Percentiles rank a stretch among this genome's conserved stretches.
Conservation (phyloP, 1,140 invertebrate genomes). For the Euura saliciscinereae region DNA sequence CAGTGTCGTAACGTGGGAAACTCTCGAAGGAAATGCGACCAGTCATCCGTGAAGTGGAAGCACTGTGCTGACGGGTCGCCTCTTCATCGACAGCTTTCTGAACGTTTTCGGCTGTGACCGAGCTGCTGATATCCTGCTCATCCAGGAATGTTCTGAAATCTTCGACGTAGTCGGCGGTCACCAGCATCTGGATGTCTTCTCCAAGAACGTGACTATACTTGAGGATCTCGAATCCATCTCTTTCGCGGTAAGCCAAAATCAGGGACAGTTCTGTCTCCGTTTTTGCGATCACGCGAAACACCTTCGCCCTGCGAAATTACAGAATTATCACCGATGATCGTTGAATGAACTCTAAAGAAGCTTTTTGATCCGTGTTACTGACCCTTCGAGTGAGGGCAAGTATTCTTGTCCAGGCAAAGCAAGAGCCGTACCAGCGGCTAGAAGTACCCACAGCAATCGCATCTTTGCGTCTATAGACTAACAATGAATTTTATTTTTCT, state of each 20-base stretch:
- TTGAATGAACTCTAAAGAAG: too few relatives aligned
- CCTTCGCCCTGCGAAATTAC: conserved; percentile 34
- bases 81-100: conserved; percentile 31
- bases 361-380: too few relatives aligned
- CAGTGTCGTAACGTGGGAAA: conserved; percentile 43
- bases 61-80: conserved; percentile 23
- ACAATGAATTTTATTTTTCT: too few relatives aligned
- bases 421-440: not conserved
- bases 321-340: not conserved
- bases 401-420: not conserved
- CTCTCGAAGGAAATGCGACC: conserved; percentile 26
- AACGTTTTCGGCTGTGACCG: conserved; percentile 35
- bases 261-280: conserved; percentile 25
- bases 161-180: conserved; percentile 29
- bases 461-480: not conserved
- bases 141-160: conserved; percentile 33
- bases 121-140: conserved; percentile 32
- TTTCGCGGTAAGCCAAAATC: conserved; percentile 28
- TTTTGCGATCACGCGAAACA: conserved; percentile 31
- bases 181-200: conserved; percentile 36
- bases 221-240: conserved; percentile 40
- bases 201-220: conserved; percentile 23
- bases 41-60: conserved; percentile 6
- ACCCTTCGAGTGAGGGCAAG: conserved; percentile 7
- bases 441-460: not conserved